A percentile compares a stretch with the other conserved stretches of the same genome.
Evolutionary conservation across 2,797 vertebrate species (phyloP).

Genomic region (Myioborus melanocephalus): DNA sequence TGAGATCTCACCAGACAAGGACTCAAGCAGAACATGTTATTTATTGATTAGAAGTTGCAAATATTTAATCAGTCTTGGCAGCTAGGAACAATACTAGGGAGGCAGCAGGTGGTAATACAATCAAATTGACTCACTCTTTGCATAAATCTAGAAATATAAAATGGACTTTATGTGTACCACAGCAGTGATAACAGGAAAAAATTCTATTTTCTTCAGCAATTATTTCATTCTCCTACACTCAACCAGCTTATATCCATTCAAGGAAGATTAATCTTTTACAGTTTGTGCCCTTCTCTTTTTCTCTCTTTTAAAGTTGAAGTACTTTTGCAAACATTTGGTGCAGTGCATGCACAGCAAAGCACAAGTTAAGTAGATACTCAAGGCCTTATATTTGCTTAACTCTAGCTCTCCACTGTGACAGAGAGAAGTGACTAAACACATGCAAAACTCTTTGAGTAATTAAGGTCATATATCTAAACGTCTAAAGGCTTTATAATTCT

Average conservation of each 20-base stretch:
- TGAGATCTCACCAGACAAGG: not conserved
- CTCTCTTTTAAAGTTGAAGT: not conserved
- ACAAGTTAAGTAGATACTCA: not conserved
- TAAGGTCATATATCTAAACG: not conserved
- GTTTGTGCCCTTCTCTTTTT: not conserved
- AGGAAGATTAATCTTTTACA: constrained; percentile 6
- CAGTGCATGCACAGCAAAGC: not conserved
- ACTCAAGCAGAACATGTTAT: not conserved
- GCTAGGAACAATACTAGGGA: not conserved
- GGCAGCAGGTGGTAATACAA: not conserved
- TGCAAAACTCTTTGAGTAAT: not conserved
- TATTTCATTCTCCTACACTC: not conserved
- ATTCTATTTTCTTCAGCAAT: not conserved
- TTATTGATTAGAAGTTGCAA: not conserved
- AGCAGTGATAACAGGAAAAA: not conserved
- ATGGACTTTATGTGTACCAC: not conserved
- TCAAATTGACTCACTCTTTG: not conserved
- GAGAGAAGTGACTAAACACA: not conserved
- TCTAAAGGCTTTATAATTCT: not conserved
- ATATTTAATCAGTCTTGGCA: not conserved
- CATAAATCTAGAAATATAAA: not conserved
- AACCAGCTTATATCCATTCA: not conserved
- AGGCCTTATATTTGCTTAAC: not conserved
- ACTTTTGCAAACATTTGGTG: not conserved
- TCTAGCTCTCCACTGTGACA: not conserved